A percentile compares a stretch with the other conserved stretches of the same genome.
phyloP scores from a whole-genome alignment of 2,113 vertebrate species.

The Ciconia stormi region DNA sequence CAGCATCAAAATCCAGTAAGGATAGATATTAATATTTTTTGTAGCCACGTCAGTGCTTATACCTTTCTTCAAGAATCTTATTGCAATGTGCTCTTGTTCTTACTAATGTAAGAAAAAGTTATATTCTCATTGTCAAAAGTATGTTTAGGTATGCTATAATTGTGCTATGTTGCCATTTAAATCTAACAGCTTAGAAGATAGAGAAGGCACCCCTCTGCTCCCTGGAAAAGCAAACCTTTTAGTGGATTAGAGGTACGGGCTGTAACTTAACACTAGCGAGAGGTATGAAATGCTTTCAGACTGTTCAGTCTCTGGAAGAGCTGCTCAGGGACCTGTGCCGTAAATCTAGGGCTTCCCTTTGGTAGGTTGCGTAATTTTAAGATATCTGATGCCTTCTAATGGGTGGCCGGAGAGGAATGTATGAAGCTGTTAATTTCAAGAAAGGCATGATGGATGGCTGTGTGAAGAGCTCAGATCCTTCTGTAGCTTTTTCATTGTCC shows the following conservation, averaged over 20 bases:
- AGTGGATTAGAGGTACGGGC: fast-evolving
- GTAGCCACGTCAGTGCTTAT: background rate
- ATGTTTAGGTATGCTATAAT: background rate
- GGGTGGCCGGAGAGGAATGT: background rate
- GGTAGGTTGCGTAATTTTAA: background rate
- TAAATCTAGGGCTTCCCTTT: background rate
- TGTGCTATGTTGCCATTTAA: background rate
- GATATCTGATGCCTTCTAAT: background rate
- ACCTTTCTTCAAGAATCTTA: background rate
- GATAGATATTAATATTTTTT: background rate
- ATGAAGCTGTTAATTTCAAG: background rate
- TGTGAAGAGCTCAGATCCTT: background rate
- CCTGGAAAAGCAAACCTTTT: background rate
- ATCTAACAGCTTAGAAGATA: background rate
- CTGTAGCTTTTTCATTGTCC: background rate
- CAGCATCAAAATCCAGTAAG: background rate
- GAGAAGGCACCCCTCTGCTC: background rate
- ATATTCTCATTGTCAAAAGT: background rate
- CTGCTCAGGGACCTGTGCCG: background rate
- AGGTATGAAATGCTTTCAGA: background rate
- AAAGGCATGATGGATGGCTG: background rate
- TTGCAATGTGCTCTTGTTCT: background rate
- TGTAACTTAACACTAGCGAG: background rate
- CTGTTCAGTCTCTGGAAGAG: background rate
- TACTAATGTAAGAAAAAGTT: background rate